These are phyloP conservation scores for Elachura formosa DNA, from an alignment of 2,113 vertebrate species.

Conservation along the genomic window DNA sequence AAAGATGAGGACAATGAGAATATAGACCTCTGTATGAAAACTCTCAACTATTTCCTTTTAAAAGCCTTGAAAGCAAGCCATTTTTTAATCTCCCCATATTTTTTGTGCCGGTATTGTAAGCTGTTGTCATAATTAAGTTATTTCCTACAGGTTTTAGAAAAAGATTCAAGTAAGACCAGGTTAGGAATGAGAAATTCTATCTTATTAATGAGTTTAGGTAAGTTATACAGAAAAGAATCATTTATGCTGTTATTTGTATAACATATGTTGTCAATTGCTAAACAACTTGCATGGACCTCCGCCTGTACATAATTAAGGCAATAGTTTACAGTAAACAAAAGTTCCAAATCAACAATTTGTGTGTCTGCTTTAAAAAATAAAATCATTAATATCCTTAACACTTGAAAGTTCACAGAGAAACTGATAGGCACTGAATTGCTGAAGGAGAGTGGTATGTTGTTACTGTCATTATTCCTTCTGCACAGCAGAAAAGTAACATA, in stretches of 20 bases:
- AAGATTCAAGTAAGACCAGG: neutral
- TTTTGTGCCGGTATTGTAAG: neutral
- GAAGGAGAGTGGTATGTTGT: neutral
- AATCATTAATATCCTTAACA: neutral
- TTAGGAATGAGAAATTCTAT: slow-evolving; percentile 23
- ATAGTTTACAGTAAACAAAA: slow-evolving; percentile 27
- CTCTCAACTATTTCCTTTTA: neutral
- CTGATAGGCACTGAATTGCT: neutral
- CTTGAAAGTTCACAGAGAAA: neutral
- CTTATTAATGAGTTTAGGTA: neutral
- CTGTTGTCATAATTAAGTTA: neutral
- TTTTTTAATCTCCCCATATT: neutral
- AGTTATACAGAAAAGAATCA: slow-evolving; percentile 28
- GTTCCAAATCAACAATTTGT: slow-evolving; percentile 4
- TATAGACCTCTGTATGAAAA: neutral
- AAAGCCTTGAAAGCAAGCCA: neutral
- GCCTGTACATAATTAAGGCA: slow-evolving; percentile 44
- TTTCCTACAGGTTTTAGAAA: neutral
- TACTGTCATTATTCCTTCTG: neutral
- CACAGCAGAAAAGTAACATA: neutral
- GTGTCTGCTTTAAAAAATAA: slow-evolving; percentile 2
- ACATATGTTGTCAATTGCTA: slow-evolving; percentile 44
- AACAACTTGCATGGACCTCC: neutral
- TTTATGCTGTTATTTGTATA: slow-evolving; percentile 60
- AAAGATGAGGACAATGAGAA: neutral